These are phyloP conservation scores for Eretmodus cyanostictus DNA, from an alignment of 2,113 vertebrate species.

Conservation along the genomic window DNA sequence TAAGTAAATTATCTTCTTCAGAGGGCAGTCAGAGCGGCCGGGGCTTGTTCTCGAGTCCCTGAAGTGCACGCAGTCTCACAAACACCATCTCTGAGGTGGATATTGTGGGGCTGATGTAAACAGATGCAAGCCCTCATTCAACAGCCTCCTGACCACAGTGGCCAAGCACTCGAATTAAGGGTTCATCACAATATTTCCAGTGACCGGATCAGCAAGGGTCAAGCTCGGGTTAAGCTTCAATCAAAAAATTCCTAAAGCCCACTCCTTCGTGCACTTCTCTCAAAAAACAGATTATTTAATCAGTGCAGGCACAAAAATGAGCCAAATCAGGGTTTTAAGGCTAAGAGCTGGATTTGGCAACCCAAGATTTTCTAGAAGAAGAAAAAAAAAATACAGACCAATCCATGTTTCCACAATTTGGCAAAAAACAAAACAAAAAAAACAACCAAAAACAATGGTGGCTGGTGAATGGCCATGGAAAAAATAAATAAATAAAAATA, in stretches of 20 bases:
- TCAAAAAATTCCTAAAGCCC: slow-evolving; percentile 54
- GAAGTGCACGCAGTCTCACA: not conserved
- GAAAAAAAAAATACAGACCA: not conserved
- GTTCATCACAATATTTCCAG: slow-evolving; percentile 18
- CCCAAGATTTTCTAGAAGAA: not conserved
- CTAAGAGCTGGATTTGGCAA: slow-evolving; percentile 15
- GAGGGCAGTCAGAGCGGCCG: not conserved
- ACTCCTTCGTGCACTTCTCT: slow-evolving; percentile 13
- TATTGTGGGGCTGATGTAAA: not conserved
- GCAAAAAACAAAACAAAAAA: not conserved
- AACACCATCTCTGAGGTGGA: not conserved
- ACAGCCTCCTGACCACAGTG: not conserved
- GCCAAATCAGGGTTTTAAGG: slow-evolving; percentile 41
- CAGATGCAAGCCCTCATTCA: slow-evolving; percentile 19
- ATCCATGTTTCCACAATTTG: not conserved
- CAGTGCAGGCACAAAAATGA: slow-evolving; percentile 11
- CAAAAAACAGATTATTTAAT: slow-evolving; percentile 46
- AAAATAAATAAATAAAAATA: not conserved
- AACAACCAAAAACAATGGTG: fast-evolving
- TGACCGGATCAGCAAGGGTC: slow-evolving; percentile 45
- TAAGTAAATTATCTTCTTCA: not conserved
- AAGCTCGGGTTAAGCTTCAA: slow-evolving; percentile 36
- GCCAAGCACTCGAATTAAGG: slow-evolving; percentile 29
- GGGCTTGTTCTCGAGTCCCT: not conserved
- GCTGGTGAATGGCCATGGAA: not conserved